These are phyloP conservation scores for Sesamia nonagrioides DNA, from an alignment of 1,140 invertebrate genomes.

Conservation along the genomic window DNA sequence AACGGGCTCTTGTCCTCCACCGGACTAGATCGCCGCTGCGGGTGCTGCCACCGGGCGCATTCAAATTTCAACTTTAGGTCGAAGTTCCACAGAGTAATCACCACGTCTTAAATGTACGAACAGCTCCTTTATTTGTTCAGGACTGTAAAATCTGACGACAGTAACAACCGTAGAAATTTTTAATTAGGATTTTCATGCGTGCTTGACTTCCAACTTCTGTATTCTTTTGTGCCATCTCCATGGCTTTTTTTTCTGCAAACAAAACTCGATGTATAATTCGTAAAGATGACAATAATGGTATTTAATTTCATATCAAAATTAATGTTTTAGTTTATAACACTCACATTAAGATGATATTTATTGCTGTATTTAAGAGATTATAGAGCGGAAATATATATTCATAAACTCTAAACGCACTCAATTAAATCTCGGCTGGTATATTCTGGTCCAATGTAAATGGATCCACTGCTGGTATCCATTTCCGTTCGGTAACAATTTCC, in stretches of 20 bases:
- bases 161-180: conserved; percentile 54
- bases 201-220: too few species aligned
- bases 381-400: neutral
- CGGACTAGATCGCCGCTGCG: conserved; percentile 58
- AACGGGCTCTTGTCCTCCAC: conserved; percentile 69
- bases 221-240: neutral
- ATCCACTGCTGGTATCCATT: conserved; percentile 70
- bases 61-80: conserved; percentile 58
- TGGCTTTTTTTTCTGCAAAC: neutral
- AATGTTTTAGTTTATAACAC: neutral
- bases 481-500: conserved; percentile 82
- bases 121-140: conserved; percentile 46
- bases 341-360: neutral
- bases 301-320: neutral
- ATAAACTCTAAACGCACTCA: conserved; percentile 16
- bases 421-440: conserved; percentile 43
- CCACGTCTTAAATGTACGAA: neutral
- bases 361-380: neutral
- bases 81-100: conserved; percentile 25
- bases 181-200: too few species aligned
- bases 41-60: conserved; percentile 49
- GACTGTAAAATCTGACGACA: conserved; percentile 58
- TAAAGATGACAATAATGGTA: neutral
- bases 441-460: conserved; percentile 64
- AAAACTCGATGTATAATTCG: neutral